Conservation (phyloP, 2,797 vertebrate genomes). For the Erpetoichthys calabaricus region DNA sequence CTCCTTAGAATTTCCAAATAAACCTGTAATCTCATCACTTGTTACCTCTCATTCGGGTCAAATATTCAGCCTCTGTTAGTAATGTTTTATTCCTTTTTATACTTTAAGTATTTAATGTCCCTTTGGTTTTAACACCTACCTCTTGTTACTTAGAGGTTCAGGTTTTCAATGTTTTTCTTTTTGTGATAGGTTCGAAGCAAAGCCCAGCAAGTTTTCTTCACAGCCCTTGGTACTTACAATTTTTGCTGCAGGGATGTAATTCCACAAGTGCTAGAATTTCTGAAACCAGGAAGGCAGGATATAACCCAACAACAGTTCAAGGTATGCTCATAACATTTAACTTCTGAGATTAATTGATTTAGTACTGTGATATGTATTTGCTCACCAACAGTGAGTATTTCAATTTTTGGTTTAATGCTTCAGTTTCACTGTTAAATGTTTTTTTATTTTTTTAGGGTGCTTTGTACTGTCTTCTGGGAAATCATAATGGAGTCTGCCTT, state of each 20-base stretch:
- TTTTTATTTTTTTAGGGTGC: slow-evolving; percentile 56
- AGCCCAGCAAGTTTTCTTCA: slow-evolving; percentile 84
- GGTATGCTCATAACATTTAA: slow-evolving; percentile 44
- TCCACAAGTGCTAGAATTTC: slow-evolving; percentile 75
- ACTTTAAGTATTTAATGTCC: too few relatives aligned
- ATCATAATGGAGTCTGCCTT: slow-evolving; percentile 77
- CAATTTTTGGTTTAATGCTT: too few relatives aligned
- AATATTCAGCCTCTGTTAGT: too few relatives aligned
- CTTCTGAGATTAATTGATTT: fast-evolving
- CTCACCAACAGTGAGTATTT: not conserved
- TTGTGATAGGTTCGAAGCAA: slow-evolving; percentile 72
- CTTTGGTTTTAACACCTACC: too few relatives aligned
- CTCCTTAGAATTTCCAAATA: too few relatives aligned
- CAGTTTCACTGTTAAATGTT: not conserved
- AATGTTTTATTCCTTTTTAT: too few relatives aligned
- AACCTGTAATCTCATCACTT: too few relatives aligned
- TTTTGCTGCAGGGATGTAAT: slow-evolving; percentile 94
- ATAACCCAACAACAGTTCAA: slow-evolving; percentile 91
- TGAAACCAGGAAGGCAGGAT: slow-evolving; percentile 59
- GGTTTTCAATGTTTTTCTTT: too few relatives aligned
- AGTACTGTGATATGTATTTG: not conserved
- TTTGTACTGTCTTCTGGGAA: slow-evolving; percentile 92
- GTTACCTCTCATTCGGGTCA: too few relatives aligned
- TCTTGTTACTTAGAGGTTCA: too few relatives aligned
- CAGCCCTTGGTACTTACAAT: slow-evolving; percentile 84